Percentiles rank a stretch among this genome's conserved stretches.
These are phyloP conservation scores for Geococcyx californianus DNA, from an alignment of 2,113 vertebrate species.

Conservation along the genomic window DNA sequence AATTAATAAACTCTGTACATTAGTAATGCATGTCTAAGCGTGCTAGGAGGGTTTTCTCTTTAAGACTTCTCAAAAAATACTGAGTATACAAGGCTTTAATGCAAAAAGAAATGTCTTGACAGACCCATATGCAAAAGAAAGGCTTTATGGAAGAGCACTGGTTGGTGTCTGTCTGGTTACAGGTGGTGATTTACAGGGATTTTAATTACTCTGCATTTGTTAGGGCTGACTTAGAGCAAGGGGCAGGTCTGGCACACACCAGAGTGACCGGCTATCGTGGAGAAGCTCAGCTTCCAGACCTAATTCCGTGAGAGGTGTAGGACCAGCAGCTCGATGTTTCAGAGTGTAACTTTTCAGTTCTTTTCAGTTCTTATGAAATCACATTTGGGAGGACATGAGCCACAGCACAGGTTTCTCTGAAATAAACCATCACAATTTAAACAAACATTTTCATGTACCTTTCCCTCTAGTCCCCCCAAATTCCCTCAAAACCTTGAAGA, in stretches of 20 bases:
- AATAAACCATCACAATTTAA: not conserved
- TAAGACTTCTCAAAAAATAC: not conserved
- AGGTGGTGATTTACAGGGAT: not conserved
- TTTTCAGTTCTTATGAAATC: not conserved
- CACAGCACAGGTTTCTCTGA: not conserved
- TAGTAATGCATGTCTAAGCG: not conserved
- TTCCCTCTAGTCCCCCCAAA: not conserved
- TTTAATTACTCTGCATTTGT: not conserved
- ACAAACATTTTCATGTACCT: not conserved
- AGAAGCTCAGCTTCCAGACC: not conserved
- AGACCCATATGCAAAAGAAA: not conserved
- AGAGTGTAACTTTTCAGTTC: not conserved
- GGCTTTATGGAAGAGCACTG: not conserved
- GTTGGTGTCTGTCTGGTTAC: not conserved
- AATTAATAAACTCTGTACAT: not conserved
- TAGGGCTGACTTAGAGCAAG: not conserved
- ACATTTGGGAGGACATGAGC: not conserved
- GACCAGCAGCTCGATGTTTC: not conserved
- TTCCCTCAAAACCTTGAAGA: not conserved
- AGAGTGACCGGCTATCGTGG: not conserved
- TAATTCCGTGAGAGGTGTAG: not conserved
- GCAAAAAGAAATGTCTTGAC: not conserved
- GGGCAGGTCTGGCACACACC: not conserved
- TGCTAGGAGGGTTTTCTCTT: not conserved
- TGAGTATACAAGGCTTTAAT: not conserved